Evolutionary conservation across 2,797 vertebrate genomes (phyloP), one percentile per base, ranked within the genome.

Genomic region (Neosilurus hyrtlii): DNA sequence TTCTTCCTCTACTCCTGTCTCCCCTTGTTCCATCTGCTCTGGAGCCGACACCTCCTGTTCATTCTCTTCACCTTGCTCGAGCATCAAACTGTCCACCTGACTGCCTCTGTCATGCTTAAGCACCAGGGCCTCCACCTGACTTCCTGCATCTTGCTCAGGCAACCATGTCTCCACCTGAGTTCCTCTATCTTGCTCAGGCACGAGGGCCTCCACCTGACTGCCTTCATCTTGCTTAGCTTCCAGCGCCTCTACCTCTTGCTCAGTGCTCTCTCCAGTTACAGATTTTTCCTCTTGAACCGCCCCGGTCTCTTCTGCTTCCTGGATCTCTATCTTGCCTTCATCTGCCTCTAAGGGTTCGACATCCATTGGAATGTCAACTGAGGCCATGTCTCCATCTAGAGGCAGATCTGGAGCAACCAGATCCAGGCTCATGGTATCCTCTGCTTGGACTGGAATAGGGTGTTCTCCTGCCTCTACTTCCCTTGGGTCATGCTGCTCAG

Each of bases 351-450:
- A 66, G 6, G 62, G 24, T 18, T 35, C 83, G 4, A 80, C 35
- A 0, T 89, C 90, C 87, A 88, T 90, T 87, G 89, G 90, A 86
- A 91, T 88, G 86, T 91, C 86, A 83, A 84, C 86, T 87, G 86
- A 90, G 77, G 79, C 86, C 82, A 84, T 91, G 85, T 90, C 92
- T 82, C 80, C 84, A 67, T 92, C 92, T 90, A 89, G 91, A 86
- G 90, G 91, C 86, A 92, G 90, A 85, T 94, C 92, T 57, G 91
- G 89, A 83, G 90, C 89, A 75, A 85, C 73, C 77, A 82, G 91
- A 86, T 93, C 90, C 30, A 91, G 88, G 83, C 90, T 90, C 87
- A 93, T 92, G 16, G 90, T 88, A 54, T 89, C 92, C 73, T 92
- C 90, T n/a, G 87, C 86, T 61, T 88, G 87, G 80, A 88, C 86